Base-by-base conservation (phyloP, 2,113 vertebrate genomes). In the Scophthalmus maximus region DNA sequence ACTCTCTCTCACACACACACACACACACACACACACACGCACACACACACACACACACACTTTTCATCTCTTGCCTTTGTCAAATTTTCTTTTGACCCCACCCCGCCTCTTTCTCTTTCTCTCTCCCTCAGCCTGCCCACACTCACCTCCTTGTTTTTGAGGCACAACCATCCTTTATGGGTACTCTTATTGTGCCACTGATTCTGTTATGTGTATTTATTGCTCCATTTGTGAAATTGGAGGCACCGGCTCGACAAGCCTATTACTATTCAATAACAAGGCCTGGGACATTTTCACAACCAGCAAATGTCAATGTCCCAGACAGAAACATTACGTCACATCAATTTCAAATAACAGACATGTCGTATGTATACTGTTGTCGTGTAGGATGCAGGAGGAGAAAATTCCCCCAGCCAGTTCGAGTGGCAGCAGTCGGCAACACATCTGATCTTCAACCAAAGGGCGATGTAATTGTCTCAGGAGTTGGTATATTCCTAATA, bases 171-270 rank as follows among this genome's bases (percentile, higher is more conserved):
- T 78, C 68, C 67, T 86, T 88, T 83, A 90, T 73, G 61, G 65
- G 12, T 53, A 26, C 84, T 87, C 87, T 89, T 87, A 90, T 90
- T 91, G 89, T 88, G 82, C 85, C 84, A 73, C 74, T 83, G 86
- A 87, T 88, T 90, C 88, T 80, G 73, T 88, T 88, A 76, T 79
- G 82, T 83, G 85, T 91, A 86, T 89, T 90, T 91, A 91, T 88
- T 88, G 90, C 89, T 91, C 86, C 85, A 90, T 92, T 89, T 91
- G 91, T 86, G 82, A 89, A 90, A 89, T 91, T 91, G 89, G 87
- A 92, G 88, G 88, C 84, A 84, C 57, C 23, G 57, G 78, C 82
- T n/a, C 78, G 80, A 91, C 89, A 90, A 83, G 87, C 82, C 85
- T 85, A 82, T 90, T 89, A 89, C 87, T 85, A 87, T 91, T 92